Base-by-base conservation (phyloP, 2,113 vertebrate genomes). In the Cyanistes caeruleus region DNA sequence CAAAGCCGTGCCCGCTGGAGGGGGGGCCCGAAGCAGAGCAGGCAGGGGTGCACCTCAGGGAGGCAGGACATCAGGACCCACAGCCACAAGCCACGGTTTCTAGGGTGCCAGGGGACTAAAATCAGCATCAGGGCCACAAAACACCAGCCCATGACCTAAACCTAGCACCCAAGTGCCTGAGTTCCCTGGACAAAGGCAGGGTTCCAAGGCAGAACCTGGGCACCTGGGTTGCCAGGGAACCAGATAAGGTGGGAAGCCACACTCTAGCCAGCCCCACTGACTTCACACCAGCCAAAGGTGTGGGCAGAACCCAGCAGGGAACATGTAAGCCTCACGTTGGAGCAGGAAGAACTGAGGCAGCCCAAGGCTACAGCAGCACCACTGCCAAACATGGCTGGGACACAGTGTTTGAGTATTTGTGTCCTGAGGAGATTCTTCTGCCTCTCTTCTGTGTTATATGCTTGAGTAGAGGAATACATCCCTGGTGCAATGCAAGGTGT, bases 11-110 rank as follows among this genome's bases (percentile, higher is more conserved):
- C 15, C 30, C 25, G 15, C 56, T 89, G 59, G 9, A 23, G 0
- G 27, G 64, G 20, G 2, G 68, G 2, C 10, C 5, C 60, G 39
- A 97, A 97, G 89, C 96, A 97, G 30, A 94, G 48, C 73, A 97
- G 81, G 90, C 96, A 97, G 77, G 89, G 4, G 2, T 59, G 56
- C 39, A 55, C 64, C 33, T 46, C 84, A 35, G 95, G 64, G 10
- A 96, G 58, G 53, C 44, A 83, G 35, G 22, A 56, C 2, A 9
- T 20, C 82, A 96, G 65, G 28, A 92, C 62, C 78, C 79, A 75
- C 52, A 44, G 70, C 86, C 89, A 83, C 22, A 85, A 28, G 25
- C 24, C 48, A 75, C 8, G 56, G 5, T 25, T 74, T 44, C 62
- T 23, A n/a, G 58, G 43, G 17, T 46, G 9, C 80, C 84, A 51